phyloP scores from a whole-genome alignment of 92 coral and sea anemone genomes.

The Epizoanthus rinbou region DNA sequence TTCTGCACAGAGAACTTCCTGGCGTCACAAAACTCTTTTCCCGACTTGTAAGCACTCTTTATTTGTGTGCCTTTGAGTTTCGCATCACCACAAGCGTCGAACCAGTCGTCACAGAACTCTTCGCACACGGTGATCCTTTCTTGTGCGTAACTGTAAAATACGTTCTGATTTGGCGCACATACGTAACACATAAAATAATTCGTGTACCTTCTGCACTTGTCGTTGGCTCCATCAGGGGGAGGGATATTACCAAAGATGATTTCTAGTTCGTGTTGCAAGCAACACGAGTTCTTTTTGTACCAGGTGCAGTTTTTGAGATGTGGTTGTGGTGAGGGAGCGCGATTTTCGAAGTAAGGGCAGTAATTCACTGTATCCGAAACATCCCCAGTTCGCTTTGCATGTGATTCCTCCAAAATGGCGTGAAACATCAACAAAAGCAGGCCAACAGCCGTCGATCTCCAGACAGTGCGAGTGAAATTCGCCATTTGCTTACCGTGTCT shows the following conservation, averaged over 20 bases:
- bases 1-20: constrained; percentile 75
- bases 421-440: constrained; percentile 17
- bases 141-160: constrained; percentile 63
- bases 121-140: constrained; percentile 88
- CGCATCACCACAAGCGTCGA: constrained; percentile 82
- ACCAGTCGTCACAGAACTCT: constrained; percentile 78
- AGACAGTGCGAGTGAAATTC: background rate
- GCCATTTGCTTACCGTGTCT: constrained; percentile 1
- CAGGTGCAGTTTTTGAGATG: constrained; percentile 90
- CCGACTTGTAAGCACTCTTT: constrained; percentile 64
- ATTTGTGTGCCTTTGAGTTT: constrained; percentile 79
- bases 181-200: constrained; percentile 90
- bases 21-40: constrained; percentile 86
- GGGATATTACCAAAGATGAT: constrained; percentile 70
- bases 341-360: constrained; percentile 94
- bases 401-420: constrained; percentile 7
- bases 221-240: constrained; percentile 86
- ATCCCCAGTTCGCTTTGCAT: background rate
- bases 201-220: constrained; percentile 63
- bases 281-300: constrained; percentile 87
- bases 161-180: constrained; percentile 90
- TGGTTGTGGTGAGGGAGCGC: constrained; percentile 93
- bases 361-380: constrained; percentile 46
- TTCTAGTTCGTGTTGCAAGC: constrained; percentile 80
- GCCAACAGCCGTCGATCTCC: background rate